phyloP scores from a whole-genome alignment of 2,888 invertebrate genomes.

The Schizaphis graminum region DNA sequence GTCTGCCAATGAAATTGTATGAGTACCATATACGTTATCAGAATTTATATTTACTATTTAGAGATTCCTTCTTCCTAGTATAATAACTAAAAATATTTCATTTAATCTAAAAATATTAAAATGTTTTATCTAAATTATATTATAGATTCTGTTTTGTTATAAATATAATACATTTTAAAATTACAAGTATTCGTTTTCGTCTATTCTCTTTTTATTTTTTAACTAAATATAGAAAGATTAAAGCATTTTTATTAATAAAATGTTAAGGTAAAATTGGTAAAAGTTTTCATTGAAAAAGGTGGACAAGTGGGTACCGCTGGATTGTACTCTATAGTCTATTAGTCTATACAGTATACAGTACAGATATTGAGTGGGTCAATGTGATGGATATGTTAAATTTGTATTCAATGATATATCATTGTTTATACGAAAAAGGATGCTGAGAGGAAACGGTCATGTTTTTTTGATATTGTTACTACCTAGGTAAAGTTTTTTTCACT shows the following conservation, averaged over 20 bases:
- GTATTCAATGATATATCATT: too few species aligned
- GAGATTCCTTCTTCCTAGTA: neutral
- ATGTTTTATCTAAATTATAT: neutral
- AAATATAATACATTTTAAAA: neutral
- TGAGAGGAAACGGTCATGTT: too few species aligned
- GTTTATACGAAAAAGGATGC: too few species aligned
- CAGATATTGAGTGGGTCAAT: too few species aligned
- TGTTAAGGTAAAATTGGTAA: neutral
- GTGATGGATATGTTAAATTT: too few species aligned
- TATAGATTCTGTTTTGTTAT: neutral
- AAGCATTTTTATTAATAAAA: neutral
- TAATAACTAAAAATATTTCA: neutral
- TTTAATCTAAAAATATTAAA: neutral
- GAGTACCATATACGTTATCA: neutral
- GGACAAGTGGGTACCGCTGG: too few species aligned
- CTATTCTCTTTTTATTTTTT: neutral
- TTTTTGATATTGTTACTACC: too few species aligned
- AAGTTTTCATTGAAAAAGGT: neutral
- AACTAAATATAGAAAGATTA: neutral
- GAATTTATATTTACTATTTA: neutral
- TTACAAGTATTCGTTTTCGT: neutral
- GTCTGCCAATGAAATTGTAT: neutral
- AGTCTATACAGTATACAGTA: too few species aligned
- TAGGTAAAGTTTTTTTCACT: too few species aligned
- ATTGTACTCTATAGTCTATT: too few species aligned